Conservation (phyloP, 2,888 invertebrate species). For the Drosophila fulvimacula region DNA sequence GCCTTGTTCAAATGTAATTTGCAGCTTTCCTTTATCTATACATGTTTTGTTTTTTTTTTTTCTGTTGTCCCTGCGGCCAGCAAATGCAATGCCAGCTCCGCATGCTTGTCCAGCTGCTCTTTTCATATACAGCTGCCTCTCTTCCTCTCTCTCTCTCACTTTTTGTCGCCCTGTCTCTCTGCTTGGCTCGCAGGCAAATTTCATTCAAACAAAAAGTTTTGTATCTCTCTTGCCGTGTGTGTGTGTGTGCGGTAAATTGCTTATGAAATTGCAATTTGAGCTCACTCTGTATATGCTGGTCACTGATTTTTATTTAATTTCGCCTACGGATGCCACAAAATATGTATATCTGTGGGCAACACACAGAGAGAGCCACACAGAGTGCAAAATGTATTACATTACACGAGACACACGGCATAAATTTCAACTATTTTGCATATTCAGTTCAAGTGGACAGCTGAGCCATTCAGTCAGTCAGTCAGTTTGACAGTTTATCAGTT, state of each 20-base stretch:
- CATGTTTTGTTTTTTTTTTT: constrained; percentile 25
- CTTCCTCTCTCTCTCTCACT: neutral
- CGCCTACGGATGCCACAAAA: constrained; percentile 57
- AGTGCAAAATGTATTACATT: constrained; percentile 69
- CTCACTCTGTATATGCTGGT: constrained; percentile 64
- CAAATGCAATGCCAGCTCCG: constrained; percentile 47
- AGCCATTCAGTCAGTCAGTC: constrained; percentile 20
- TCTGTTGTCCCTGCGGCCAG: constrained; percentile 38
- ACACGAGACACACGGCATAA: constrained; percentile 69
- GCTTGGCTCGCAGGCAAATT: constrained; percentile 55
- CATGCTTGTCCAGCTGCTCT: constrained; percentile 56
- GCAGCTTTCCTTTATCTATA: constrained; percentile 51
- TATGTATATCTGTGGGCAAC: constrained; percentile 13
- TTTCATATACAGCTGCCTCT: constrained; percentile 16
- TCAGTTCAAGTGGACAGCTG: constrained; percentile 48
- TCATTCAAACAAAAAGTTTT: constrained; percentile 63
- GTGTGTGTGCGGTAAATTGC: constrained; percentile 73
- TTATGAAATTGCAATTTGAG: constrained; percentile 82
- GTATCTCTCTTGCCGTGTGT: constrained; percentile 37
- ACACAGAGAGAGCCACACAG: constrained; percentile 10
- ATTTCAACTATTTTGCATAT: constrained; percentile 70
- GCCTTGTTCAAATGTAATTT: constrained; percentile 75
- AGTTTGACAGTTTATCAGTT: constrained; percentile 39
- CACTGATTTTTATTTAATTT: constrained; percentile 79
- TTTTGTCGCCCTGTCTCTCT: constrained; percentile 6